Evolutionary conservation across 2,113 vertebrate genomes (phyloP).

Genomic region (Mesitornis unicolor): DNA sequence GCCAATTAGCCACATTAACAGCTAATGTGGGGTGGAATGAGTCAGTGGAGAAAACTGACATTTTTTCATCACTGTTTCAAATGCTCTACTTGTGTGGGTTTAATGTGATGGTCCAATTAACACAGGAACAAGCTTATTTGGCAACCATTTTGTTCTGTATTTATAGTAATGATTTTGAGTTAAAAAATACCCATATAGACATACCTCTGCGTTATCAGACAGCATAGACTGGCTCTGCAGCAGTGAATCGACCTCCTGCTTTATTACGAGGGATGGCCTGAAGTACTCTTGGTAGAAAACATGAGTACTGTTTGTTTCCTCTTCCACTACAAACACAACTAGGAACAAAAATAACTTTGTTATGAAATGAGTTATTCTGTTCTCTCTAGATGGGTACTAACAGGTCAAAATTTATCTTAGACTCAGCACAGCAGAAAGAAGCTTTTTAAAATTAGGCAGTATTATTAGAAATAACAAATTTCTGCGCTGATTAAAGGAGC

Average conservation of each 20-base stretch:
- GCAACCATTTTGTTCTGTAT: not conserved
- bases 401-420: not conserved
- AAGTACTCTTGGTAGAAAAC: not conserved
- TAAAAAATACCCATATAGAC: not conserved
- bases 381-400: not conserved
- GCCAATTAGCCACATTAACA: not conserved
- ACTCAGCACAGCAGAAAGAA: not conserved
- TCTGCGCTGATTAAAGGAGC: not conserved
- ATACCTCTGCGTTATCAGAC: not conserved
- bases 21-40: not conserved
- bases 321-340: not conserved
- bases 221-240: not conserved
- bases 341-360: not conserved
- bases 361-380: not conserved
- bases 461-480: not conserved
- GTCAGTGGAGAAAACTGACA: not conserved
- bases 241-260: not conserved
- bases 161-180: not conserved
- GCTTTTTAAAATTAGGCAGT: not conserved
- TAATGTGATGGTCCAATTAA: not conserved
- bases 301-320: not conserved
- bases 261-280: not conserved
- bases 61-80: not conserved
- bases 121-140: not conserved
- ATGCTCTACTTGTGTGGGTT: not conserved